Conservation (phyloP, 92 coral and sea anemone species). For the Micromussa lordhowensis region DNA sequence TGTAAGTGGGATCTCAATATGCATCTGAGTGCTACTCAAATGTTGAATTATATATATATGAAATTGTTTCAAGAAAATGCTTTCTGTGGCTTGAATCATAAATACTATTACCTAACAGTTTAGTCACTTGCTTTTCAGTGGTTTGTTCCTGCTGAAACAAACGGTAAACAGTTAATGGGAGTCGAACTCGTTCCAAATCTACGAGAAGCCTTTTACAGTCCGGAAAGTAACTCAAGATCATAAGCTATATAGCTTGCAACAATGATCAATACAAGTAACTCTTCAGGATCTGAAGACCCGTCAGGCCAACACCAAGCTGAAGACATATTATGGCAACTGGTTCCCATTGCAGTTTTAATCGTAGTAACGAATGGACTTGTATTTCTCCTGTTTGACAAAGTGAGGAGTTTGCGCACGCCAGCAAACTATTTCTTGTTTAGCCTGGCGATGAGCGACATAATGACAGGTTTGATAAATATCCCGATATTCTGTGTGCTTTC, state of each 20-base stretch:
- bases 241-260: background rate
- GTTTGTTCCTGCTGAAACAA: background rate
- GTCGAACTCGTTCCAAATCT: background rate
- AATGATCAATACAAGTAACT: conserved; percentile 24
- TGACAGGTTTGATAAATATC: conserved; percentile 42
- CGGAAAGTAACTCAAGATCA: background rate
- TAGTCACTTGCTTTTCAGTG: background rate
- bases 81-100: background rate
- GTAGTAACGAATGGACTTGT: conserved; percentile 25
- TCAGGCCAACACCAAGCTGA: background rate
- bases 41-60: too few relatives aligned
- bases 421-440: conserved; percentile 42
- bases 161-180: background rate
- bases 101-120: background rate
- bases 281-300: background rate
- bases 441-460: conserved; percentile 33
- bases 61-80: too few relatives aligned
- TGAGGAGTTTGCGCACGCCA: conserved; percentile 27
- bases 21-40: background rate
- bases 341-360: conserved; percentile 38
- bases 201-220: background rate
- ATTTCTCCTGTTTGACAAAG: conserved; percentile 9
- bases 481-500: conserved; percentile 3
- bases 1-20: background rate
- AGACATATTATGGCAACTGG: background rate